phyloP scores from a whole-genome alignment of 2,797 vertebrate genomes.

The Emys orbicularis region DNA sequence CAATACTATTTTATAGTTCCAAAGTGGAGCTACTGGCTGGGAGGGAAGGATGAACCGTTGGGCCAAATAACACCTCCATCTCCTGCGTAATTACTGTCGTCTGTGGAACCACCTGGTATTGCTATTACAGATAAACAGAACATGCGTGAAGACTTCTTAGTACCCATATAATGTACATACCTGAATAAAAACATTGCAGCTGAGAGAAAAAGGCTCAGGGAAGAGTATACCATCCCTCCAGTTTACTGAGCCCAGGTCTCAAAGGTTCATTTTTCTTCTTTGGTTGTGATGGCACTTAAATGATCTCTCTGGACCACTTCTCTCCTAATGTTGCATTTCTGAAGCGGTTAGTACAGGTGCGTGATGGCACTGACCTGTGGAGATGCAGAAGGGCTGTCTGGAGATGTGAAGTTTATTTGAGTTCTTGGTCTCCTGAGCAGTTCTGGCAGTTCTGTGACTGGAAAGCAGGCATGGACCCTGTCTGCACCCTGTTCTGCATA shows the following conservation, averaged over 20 bases:
- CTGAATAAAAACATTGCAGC: background rate
- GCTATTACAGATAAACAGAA: background rate
- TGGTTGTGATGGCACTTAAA: background rate
- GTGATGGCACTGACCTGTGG: background rate
- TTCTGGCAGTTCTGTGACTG: background rate
- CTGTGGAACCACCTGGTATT: background rate
- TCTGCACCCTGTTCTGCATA: background rate
- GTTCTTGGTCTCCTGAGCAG: background rate
- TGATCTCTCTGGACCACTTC: background rate
- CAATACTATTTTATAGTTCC: background rate
- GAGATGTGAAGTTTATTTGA: background rate
- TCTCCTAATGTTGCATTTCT: background rate
- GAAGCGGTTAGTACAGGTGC: background rate
- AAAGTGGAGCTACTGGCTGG: background rate
- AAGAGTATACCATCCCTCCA: background rate
- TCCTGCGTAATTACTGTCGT: background rate
- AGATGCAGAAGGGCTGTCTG: rapidly evolving
- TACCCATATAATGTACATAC: background rate
- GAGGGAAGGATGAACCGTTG: background rate
- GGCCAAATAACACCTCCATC: background rate
- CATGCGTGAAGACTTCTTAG: background rate
- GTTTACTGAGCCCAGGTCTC: background rate
- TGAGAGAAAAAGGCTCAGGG: background rate
- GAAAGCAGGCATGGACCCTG: background rate
- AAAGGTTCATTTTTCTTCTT: background rate